Evolutionary conservation across 2,888 invertebrate genomes (phyloP).

Genomic region (Stegana nigrithorax): DNA sequence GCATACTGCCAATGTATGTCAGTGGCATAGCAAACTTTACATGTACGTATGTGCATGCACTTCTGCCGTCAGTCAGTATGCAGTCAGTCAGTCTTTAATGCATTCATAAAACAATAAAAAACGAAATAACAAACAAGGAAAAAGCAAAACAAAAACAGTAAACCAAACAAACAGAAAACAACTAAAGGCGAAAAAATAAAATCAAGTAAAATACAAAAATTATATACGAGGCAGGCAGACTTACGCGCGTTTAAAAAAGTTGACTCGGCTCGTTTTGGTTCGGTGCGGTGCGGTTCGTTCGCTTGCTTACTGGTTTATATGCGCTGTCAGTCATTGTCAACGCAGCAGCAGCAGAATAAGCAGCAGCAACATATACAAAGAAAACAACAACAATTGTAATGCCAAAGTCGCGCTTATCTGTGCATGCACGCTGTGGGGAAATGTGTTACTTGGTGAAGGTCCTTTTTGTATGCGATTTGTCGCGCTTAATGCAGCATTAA

Average conservation of each 20-base stretch:
- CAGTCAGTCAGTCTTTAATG: too few relatives aligned
- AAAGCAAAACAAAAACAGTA: conserved; percentile 12
- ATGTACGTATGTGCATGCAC: neutral
- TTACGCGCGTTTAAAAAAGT: too few relatives aligned
- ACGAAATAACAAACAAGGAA: conserved; percentile 5
- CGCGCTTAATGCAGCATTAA: neutral
- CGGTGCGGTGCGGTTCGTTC: too few relatives aligned
- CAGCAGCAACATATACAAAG: neutral
- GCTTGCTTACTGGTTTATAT: too few relatives aligned
- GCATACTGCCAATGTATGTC: neutral
- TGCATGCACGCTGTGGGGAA: neutral
- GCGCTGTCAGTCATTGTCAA: conserved; percentile 15
- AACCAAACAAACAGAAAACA: conserved; percentile 2
- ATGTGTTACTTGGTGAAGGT: neutral
- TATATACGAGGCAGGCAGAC: neutral
- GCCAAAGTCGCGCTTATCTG: conserved; percentile 3
- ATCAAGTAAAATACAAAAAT: neutral
- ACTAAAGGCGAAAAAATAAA: neutral
- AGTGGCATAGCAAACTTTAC: too few relatives aligned
- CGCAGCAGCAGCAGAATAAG: too few relatives aligned
- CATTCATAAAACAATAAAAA: neutral
- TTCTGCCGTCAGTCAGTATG: too few relatives aligned
- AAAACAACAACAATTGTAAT: neutral
- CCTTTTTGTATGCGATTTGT: neutral
- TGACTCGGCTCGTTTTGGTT: too few relatives aligned